Percentiles rank a stretch among this genome's conserved stretches.
Conservation (phyloP, 2,888 invertebrate species). For the Parnassius mnemosyne region DNA sequence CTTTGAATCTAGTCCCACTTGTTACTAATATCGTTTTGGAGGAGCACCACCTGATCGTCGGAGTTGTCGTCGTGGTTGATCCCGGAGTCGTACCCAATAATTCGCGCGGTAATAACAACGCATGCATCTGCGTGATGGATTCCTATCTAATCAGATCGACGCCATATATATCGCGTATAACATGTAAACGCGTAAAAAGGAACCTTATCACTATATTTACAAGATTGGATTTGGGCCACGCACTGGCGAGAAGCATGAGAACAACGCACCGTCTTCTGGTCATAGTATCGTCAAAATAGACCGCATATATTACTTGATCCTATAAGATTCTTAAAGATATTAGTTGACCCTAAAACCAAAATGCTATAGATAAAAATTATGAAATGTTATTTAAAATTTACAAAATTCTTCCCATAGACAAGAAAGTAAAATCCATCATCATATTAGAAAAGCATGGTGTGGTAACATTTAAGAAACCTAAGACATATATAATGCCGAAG, state of each 20-base stretch:
- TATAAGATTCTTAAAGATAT: too few relatives aligned
- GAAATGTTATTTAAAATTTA: too few relatives aligned
- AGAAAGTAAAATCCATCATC: too few relatives aligned
- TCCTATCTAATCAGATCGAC: conserved; percentile 98
- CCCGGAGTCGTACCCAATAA: conserved; percentile 97
- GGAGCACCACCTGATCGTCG: conserved; percentile 99
- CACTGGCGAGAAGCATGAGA: background rate
- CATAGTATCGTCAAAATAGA: background rate
- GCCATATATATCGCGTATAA: conserved; percentile 99
- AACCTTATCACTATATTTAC: background rate
- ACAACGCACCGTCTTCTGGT: background rate
- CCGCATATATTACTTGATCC: too few relatives aligned
- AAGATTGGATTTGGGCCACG: background rate
- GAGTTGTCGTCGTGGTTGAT: conserved; percentile 99
- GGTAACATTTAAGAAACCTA: too few relatives aligned
- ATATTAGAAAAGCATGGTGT: too few relatives aligned
- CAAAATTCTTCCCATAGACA: too few relatives aligned
- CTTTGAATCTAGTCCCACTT: conserved; percentile 97
- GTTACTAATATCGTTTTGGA: conserved; percentile 98
- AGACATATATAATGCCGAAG: too few relatives aligned
- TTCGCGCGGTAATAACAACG: conserved; percentile 98
- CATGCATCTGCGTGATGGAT: conserved; percentile 99
- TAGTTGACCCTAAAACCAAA: too few relatives aligned
- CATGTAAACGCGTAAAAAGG: conserved; percentile 84
- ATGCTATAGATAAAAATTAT: too few relatives aligned